Evolutionary conservation across 2,113 vertebrate genomes (phyloP), one percentile per base, ranked within the genome.

Genomic region (Lonchura striata): DNA sequence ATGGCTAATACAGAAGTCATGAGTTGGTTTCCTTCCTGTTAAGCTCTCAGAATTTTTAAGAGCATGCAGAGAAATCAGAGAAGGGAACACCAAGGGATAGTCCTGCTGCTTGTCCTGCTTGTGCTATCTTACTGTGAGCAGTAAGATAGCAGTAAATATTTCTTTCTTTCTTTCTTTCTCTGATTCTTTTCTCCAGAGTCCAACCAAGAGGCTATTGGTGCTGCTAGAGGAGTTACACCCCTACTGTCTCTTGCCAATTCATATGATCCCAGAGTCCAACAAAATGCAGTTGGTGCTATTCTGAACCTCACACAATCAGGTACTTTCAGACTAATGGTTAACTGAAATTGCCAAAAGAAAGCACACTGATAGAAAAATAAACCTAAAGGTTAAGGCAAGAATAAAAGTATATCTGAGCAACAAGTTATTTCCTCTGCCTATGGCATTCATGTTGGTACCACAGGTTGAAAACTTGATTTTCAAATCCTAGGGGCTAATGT

Each of bases 281-380:
- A 97, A 91, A 98, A 97, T 37, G 98, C 98, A 75, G 96, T 97
- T 44, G 98, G 98, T 92, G 98, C 98, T 78, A 96, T 98, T 89
- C 95, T 98, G 50, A 98, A 98, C 49, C 98, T 98, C 88, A 98
- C 98, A 42, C 97, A 95, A 91, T 98, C 98, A 97, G 98, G 98
- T 98, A 88, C 54, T 52, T 92, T 70, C 3, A 10, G 49, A 78
- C 22, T 69, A 47, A 66, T 18, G 25, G 18, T 69, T 93, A 80
- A 75, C 54, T 63, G 94, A 33, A 49, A 52, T 27, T 66, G 24
- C 24, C 46, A 23, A 64, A 78, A 76, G 37, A 81, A 69, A 69
- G 37, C 25, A 75, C 41, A 60, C 39, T 50, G 27, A 33, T 30
- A 83, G 31, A 92, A 87, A 93, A 82, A 50, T 46, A 54, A 30